These are phyloP conservation scores for Characodon lateralis DNA, from an alignment of 2,797 vertebrate genomes.

Conservation along the genomic window DNA sequence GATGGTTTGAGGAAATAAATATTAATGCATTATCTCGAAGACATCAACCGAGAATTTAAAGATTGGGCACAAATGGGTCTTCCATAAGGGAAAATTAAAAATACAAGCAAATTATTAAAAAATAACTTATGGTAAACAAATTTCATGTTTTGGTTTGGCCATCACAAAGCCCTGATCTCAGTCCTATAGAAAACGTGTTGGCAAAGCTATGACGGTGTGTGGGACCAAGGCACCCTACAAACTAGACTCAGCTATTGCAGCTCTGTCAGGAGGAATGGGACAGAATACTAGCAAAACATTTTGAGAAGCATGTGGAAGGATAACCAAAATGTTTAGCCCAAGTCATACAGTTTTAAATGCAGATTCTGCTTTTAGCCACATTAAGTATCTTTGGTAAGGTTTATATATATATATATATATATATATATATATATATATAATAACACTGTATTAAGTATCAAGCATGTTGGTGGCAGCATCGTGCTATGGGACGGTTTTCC, in stretches of 20 bases:
- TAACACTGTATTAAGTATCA: background rate
- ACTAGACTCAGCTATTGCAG: background rate
- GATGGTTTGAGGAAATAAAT: too few relatives aligned
- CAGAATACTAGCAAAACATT: background rate
- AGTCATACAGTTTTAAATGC: background rate
- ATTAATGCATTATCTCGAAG: background rate
- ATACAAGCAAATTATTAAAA: background rate
- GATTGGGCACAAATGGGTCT: background rate
- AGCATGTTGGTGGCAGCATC: background rate
- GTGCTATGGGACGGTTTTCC: background rate
- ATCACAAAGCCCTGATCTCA: background rate
- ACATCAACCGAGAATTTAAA: background rate
- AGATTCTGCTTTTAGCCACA: background rate
- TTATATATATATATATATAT: background rate
- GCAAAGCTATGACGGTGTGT: background rate
- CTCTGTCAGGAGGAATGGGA: background rate
- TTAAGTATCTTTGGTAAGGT: background rate
- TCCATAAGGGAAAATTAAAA: background rate
- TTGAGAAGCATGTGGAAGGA: background rate
- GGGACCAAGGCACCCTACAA: background rate
- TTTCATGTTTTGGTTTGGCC: background rate
- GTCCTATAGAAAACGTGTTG: background rate
- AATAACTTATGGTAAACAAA: background rate
- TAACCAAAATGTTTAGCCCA: background rate
- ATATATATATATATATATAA: too few relatives aligned